These are phyloP conservation scores for Cephus cinctus DNA, from an alignment of 1,140 invertebrate species.

Conservation along the genomic window DNA sequence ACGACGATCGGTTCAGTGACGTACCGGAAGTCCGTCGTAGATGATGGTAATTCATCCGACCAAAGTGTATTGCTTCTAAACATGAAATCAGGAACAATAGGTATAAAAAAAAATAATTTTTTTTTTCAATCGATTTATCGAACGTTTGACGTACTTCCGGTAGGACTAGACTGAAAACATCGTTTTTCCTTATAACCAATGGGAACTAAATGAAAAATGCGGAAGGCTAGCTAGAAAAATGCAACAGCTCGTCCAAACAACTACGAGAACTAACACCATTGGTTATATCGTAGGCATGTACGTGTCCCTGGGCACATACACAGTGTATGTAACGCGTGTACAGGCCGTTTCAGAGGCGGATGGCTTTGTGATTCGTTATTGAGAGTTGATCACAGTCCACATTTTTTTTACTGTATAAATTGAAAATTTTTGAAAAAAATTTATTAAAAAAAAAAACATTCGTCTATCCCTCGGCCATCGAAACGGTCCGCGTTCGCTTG, in stretches of 20 bases:
- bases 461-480: conserved; percentile 10
- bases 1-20: conserved; percentile 21
- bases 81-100: background rate
- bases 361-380: too few species aligned
- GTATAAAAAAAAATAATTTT: background rate
- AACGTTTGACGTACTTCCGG: background rate
- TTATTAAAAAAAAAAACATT: conserved; percentile 4
- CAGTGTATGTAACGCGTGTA: conserved; percentile 14
- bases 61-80: too few species aligned
- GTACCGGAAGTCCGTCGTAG: conserved; percentile 16
- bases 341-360: conserved; percentile 15
- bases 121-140: background rate
- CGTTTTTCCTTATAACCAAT: conserved; percentile 43
- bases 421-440: background rate
- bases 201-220: conserved; percentile 50
- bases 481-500: conserved; percentile 18
- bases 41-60: too few species aligned
- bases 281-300: conserved; percentile 44
- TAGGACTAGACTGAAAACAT: too few species aligned
- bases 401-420: background rate
- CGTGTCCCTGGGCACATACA: conserved; percentile 43
- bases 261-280: conserved; percentile 50
- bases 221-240: conserved; percentile 55
- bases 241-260: conserved; percentile 53
- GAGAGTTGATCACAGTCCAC: background rate